Conservation (phyloP, 2,113 vertebrate species). For the Marmota monax region DNA sequence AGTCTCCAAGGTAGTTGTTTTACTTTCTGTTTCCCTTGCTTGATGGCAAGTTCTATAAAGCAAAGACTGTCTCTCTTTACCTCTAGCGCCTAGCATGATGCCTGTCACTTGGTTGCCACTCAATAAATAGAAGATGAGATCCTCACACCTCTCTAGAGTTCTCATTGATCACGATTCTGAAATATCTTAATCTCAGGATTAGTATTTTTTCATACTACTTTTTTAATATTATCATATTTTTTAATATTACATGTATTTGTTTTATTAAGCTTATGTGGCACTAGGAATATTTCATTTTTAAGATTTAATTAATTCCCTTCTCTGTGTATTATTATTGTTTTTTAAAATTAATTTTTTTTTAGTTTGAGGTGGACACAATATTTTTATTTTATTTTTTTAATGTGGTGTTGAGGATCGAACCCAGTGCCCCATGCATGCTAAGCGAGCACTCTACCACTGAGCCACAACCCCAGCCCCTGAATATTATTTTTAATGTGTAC, state of each 20-base stretch:
- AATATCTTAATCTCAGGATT: background rate
- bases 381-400: no score
- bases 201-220: no score
- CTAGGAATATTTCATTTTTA: background rate
- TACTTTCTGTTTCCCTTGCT: background rate
- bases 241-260: background rate
- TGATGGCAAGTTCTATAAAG: background rate
- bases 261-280: conserved; percentile 36
- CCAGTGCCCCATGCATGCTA: no score
- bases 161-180: background rate
- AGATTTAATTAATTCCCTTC: background rate
- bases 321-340: background rate
- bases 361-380: no score
- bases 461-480: no score
- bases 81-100: background rate
- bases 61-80: background rate
- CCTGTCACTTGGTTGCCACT: background rate
- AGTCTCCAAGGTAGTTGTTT: background rate
- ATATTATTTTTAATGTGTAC: background rate
- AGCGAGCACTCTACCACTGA: no score
- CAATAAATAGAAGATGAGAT: background rate
- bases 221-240: no score
- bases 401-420: no score
- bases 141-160: background rate
- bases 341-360: no score